phyloP scores from a whole-genome alignment of 2,797 vertebrate species.

The Diceros bicornis region DNA sequence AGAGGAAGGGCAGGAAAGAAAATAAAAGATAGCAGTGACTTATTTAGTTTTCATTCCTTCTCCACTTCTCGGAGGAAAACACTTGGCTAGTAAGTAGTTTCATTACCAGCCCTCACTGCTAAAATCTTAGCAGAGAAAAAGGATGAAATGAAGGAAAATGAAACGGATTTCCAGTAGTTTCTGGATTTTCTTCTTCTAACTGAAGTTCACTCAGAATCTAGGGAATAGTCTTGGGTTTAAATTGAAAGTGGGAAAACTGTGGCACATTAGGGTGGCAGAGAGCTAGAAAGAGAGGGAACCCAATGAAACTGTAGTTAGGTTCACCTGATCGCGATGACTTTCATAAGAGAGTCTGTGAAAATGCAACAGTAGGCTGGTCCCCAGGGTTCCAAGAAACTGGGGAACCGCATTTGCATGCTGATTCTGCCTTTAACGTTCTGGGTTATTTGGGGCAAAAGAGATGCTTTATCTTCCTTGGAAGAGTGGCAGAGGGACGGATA shows the following conservation, averaged over 20 bases:
- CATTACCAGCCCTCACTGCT: not conserved
- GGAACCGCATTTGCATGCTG: not conserved
- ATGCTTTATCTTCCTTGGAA: not conserved
- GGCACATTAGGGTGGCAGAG: not conserved
- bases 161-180: not conserved
- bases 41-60: not conserved
- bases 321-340: not conserved
- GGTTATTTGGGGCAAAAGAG: not conserved
- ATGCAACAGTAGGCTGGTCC: not conserved
- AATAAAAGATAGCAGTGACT: not conserved
- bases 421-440: not conserved
- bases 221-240: not conserved
- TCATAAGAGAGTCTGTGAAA: not conserved
- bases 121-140: slow-evolving; percentile 27
- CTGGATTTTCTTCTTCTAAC: not conserved
- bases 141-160: not conserved
- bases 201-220: not conserved
- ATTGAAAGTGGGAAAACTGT: not conserved
- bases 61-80: not conserved
- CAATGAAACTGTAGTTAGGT: not conserved
- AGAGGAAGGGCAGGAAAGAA: not conserved
- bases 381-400: not conserved
- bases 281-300: not conserved
- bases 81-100: not conserved
- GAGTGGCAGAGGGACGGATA: not conserved